phyloP scores from a whole-genome alignment of 2,888 invertebrate genomes.

The Galerucella calmariensis region DNA sequence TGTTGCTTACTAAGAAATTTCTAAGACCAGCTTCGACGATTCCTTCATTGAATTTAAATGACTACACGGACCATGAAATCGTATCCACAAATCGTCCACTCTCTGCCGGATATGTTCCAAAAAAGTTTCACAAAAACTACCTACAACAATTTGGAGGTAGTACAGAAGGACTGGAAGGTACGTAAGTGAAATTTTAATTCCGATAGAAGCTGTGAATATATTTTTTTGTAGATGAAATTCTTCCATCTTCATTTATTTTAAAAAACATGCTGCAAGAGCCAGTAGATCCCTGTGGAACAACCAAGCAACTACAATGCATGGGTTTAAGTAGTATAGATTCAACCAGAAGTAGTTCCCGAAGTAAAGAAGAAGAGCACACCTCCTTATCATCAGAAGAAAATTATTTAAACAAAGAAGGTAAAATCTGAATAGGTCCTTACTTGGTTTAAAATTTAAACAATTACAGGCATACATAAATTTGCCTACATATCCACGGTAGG shows the following conservation, averaged over 20 bases:
- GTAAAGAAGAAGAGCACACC: conserved; percentile 48
- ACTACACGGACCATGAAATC: conserved; percentile 16
- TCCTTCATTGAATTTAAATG: conserved; percentile 51
- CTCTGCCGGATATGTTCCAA: conserved; percentile 56
- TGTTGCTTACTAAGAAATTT: conserved; percentile 52
- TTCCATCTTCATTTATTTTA: conserved; percentile 57
- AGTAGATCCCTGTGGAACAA: conserved; percentile 53
- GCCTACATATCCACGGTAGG: no score
- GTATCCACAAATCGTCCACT: conserved; percentile 53
- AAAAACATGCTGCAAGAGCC: conserved; percentile 58
- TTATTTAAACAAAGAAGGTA: conserved; percentile 29
- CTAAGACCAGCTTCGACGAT: conserved; percentile 58
- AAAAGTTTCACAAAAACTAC: conserved; percentile 46
- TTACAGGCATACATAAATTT: no score
- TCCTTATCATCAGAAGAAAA: conserved; percentile 49
- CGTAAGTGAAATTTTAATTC: conserved; percentile 14
- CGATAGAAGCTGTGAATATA: background rate
- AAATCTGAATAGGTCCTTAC: no score
- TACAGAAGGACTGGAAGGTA: conserved; percentile 51
- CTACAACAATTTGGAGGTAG: conserved; percentile 53
- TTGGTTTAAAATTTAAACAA: no score
- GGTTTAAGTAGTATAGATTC: conserved; percentile 42
- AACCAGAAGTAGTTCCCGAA: conserved; percentile 41
- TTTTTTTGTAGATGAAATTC: conserved; percentile 48
- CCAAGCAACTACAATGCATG: conserved; percentile 25